phyloP scores from a whole-genome alignment of 2,888 invertebrate genomes.

The Tetanocera ferruginea region DNA sequence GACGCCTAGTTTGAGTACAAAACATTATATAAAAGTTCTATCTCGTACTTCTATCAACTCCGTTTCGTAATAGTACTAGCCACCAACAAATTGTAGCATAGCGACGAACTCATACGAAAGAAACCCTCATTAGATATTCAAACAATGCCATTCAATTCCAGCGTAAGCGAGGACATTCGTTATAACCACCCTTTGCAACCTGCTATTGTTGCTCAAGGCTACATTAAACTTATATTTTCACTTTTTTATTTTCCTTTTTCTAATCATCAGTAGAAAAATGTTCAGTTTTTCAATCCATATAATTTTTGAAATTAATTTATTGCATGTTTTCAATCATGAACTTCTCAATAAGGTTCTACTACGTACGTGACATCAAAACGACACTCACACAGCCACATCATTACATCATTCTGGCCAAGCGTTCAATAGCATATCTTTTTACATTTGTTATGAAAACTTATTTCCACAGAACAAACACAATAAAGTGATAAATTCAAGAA shows the following conservation, averaged over 20 bases:
- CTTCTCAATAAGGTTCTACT: conserved; percentile 18
- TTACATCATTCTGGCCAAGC: not conserved
- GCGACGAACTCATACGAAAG: not conserved
- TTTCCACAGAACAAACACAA: not conserved
- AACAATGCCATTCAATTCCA: conserved; percentile 11
- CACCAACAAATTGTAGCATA: not conserved
- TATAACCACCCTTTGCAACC: conserved; percentile 5
- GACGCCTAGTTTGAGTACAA: no score
- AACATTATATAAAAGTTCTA: no score
- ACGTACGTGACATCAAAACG: not conserved
- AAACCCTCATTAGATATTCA: conserved; percentile 20
- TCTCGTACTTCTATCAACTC: no score
- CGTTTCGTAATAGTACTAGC: conserved; percentile 10
- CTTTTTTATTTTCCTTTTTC: not conserved
- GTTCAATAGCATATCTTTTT: not conserved
- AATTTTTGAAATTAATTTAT: conserved; percentile 31
- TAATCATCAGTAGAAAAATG: conserved; percentile 2
- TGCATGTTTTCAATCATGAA: conserved; percentile 27
- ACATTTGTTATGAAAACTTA: not conserved
- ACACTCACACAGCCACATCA: not conserved
- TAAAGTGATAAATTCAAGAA: not conserved
- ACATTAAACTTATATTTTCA: not conserved
- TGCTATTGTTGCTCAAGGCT: conserved; percentile 6
- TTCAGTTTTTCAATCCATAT: not conserved
- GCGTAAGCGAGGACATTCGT: conserved; percentile 18